Evolutionary conservation across 2,888 invertebrate species (phyloP).

Genomic region (Philaethria dido): DNA sequence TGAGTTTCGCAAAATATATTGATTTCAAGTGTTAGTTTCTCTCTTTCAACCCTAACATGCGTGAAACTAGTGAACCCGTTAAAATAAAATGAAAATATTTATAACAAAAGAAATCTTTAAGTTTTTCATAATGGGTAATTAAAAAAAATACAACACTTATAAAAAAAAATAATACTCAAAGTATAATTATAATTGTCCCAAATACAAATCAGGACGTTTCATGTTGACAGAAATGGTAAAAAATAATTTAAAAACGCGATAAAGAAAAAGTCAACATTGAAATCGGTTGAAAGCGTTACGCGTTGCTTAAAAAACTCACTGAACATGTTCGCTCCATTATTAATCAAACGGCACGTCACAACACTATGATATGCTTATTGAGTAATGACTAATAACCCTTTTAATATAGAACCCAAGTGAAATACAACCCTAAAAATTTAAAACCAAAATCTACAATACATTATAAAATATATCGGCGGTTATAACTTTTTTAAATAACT

Average conservation of each 20-base stretch:
- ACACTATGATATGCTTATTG: constrained; percentile 80
- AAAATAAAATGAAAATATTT: no score
- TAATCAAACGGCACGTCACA: constrained; percentile 81
- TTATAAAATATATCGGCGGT: constrained; percentile 13
- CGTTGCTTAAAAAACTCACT: constrained; percentile 65
- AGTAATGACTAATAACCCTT: constrained; percentile 75
- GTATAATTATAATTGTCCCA: constrained; percentile 9
- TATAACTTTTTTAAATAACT: constrained; percentile 49
- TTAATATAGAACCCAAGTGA: constrained; percentile 38
- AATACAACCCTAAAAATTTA: constrained; percentile 21
- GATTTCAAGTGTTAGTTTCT: no score
- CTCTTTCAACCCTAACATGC: no score
- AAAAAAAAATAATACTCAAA: neutral
- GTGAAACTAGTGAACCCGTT: no score
- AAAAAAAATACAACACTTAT: no score
- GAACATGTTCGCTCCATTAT: constrained; percentile 79
- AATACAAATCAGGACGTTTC: constrained; percentile 33
- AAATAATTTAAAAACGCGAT: constrained; percentile 40
- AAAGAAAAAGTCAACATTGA: constrained; percentile 39
- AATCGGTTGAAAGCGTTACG: constrained; percentile 64
- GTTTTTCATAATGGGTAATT: no score
- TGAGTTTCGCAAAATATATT: no score
- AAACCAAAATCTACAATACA: neutral
- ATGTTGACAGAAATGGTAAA: constrained; percentile 39
- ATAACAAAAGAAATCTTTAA: no score